Conservation (phyloP, 2,888 invertebrate genomes). For the Lasioglossum pauxillum region DNA sequence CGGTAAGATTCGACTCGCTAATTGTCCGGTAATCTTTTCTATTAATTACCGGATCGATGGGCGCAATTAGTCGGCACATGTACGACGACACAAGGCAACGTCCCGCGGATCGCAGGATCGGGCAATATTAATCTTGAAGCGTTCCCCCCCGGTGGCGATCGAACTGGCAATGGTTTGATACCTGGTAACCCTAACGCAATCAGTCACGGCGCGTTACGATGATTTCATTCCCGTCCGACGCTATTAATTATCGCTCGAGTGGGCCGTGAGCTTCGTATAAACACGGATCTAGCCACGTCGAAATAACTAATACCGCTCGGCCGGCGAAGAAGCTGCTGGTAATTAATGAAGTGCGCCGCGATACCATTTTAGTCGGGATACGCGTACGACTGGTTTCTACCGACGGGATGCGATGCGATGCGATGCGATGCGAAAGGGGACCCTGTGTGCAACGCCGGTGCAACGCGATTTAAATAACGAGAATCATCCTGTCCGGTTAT, state of each 20-base stretch:
- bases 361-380: constrained; percentile 61
- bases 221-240: constrained; percentile 68
- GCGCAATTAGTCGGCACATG: constrained; percentile 4
- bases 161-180: constrained; percentile 57
- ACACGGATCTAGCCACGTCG: constrained; percentile 65
- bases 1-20: neutral
- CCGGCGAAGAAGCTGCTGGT: constrained; percentile 55
- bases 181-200: constrained; percentile 66
- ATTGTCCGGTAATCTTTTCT: constrained; percentile 19
- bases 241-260: constrained; percentile 69
- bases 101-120: constrained; percentile 51
- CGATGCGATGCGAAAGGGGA: neutral
- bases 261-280: constrained; percentile 52
- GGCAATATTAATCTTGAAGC: constrained; percentile 62
- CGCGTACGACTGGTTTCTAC: constrained; percentile 59
- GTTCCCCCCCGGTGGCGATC: constrained; percentile 38
- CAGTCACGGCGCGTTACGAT: constrained; percentile 72
- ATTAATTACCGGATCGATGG: constrained; percentile 26
- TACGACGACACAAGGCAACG: constrained; percentile 16
- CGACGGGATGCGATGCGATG: neutral
- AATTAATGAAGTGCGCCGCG: constrained; percentile 60
- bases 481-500: constrained; percentile 21
- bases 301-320: constrained; percentile 67
- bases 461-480: constrained; percentile 37
- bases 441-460: constrained; percentile 13